phyloP scores from a whole-genome alignment of 2,888 invertebrate genomes.

The Argyra leucocephala region DNA sequence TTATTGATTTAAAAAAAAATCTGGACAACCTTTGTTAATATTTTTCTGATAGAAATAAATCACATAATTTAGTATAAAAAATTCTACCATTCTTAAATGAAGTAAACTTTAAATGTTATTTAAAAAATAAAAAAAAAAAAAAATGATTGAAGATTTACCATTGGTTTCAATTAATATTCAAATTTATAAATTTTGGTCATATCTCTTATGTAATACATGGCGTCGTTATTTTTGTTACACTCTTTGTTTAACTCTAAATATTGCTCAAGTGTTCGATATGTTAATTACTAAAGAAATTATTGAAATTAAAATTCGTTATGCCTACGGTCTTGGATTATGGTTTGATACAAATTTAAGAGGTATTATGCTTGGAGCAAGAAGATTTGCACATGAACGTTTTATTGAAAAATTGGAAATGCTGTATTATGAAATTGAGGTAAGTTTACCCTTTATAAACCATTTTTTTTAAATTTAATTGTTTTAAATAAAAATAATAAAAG shows the following conservation, averaged over 20 bases:
- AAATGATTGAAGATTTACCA: slow-evolving; percentile 5
- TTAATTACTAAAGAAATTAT: neutral
- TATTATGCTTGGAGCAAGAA: neutral
- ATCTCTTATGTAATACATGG: neutral
- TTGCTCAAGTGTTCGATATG: neutral
- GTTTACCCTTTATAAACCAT: no score
- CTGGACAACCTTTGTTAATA: no score
- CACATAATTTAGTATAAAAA: no score
- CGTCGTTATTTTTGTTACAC: neutral
- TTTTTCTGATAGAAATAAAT: no score
- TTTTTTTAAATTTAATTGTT: no score
- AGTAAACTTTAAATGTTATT: no score
- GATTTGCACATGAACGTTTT: neutral
- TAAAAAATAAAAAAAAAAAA: neutral
- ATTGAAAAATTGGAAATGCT: neutral
- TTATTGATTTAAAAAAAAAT: no score
- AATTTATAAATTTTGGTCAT: slow-evolving; percentile 7
- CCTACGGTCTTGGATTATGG: slow-evolving; percentile 32
- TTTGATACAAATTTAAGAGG: slow-evolving; percentile 28
- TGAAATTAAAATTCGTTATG: slow-evolving; percentile 28
- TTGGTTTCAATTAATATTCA: neutral
- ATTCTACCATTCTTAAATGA: no score
- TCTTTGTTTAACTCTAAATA: neutral
- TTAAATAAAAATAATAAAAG: no score
- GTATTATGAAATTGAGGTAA: neutral